A percentile compares a stretch with the other conserved stretches of the same genome.
phyloP scores from a whole-genome alignment of 30 jellyfish, hydroid and myxozoan genomes.

The Aurelia sp. region DNA sequence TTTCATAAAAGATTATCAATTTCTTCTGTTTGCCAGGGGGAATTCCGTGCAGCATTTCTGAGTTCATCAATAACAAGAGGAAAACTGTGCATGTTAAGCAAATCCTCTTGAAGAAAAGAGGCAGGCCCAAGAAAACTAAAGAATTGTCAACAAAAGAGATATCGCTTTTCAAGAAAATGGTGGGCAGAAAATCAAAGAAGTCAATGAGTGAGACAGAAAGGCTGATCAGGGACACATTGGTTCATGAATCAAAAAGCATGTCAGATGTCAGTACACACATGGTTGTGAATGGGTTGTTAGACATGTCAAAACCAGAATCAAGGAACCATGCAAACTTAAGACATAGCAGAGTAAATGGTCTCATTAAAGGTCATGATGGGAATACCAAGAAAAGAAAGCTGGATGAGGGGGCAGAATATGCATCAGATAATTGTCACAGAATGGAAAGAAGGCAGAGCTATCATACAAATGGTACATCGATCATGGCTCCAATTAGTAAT shows the following conservation, averaged over 20 bases:
- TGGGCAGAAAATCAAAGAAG: conserved; percentile 21
- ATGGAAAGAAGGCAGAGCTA: conserved; percentile 3
- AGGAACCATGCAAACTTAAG: neutral
- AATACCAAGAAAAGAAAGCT: conserved; percentile 35
- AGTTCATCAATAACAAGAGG: conserved; percentile 56
- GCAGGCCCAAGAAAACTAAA: conserved; percentile 14
- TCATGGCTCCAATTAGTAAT: neutral
- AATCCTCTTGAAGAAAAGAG: conserved; percentile 66
- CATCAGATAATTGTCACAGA: neutral
- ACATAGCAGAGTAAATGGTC: conserved; percentile 41
- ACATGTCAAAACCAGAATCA: conserved; percentile 19
- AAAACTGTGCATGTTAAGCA: conserved; percentile 78
- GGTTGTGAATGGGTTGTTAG: conserved; percentile 75
- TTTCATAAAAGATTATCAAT: no score
- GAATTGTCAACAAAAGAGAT: conserved; percentile 8
- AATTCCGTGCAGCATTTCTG: conserved; percentile 79
- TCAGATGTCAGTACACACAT: conserved; percentile 39
- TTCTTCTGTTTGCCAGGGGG: conserved; percentile 69
- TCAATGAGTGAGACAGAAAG: conserved; percentile 85
- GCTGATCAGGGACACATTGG: conserved; percentile 83
- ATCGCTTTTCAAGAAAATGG: neutral
- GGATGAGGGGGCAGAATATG: conserved; percentile 2
- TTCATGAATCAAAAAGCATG: conserved; percentile 94
- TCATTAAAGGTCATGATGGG: conserved; percentile 22
- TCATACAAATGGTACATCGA: neutral